Evolutionary conservation across 2,113 vertebrate genomes (phyloP).

Genomic region (Mormoops blainvillei): DNA sequence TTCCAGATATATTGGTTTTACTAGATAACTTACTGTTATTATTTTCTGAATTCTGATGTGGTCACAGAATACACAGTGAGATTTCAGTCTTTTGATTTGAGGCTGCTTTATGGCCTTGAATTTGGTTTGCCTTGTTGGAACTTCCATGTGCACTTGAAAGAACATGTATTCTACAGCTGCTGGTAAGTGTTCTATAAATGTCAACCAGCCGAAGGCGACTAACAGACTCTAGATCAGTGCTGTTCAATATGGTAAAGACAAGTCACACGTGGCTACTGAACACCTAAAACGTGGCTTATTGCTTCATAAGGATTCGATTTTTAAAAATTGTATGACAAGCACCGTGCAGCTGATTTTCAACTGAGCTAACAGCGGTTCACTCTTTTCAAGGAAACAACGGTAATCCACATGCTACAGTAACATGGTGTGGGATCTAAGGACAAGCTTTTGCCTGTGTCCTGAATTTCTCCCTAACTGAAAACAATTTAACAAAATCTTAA

Average conservation of each 20-base stretch:
- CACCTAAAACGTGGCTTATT: neutral
- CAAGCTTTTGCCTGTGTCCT: neutral
- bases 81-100: neutral
- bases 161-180: neutral
- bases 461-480: constrained; percentile 26
- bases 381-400: neutral
- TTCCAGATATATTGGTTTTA: neutral
- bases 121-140: neutral
- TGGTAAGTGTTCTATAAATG: neutral
- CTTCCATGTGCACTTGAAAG: neutral
- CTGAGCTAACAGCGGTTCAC: neutral
- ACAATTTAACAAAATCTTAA: neutral
- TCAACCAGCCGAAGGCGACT: neutral
- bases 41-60: neutral
- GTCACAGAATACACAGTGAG: neutral
- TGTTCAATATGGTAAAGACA: neutral
- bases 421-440: neutral
- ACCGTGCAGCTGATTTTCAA: neutral
- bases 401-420: neutral
- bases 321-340: neutral
- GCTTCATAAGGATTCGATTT: neutral
- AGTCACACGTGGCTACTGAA: neutral
- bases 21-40: neutral
- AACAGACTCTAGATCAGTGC: neutral
- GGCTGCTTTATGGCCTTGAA: neutral